Evolutionary conservation across 2,888 invertebrate species (phyloP), one percentile per base, ranked within the genome.

Genomic region (Leucozona laternaria): DNA sequence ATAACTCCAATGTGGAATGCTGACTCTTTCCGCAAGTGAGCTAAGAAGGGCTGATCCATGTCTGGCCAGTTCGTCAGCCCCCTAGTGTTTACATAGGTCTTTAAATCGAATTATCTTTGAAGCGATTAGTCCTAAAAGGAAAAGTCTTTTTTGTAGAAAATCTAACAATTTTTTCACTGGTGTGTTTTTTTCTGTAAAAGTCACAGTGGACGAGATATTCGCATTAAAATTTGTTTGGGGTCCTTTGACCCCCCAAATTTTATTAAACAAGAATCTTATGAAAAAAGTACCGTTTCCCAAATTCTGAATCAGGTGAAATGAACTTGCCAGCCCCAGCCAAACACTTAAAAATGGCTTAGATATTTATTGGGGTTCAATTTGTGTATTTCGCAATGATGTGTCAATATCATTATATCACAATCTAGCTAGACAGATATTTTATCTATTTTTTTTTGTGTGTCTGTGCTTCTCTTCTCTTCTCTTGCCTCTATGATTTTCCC

Each of bases 361-460:
- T n/a, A 43, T n/a, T 31, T 5, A 31, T 15, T 43, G 43, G 1
- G 6, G 6, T 7, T 43, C 3, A 43, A 2, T 43, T 43, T 43
- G 0, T 43, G n/a, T 43, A 6, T n/a, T 43, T 6, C 5, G 1
- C 8, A 43, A 43, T 43, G n/a, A 43, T 43, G 43, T 43, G 43
- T 43, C 43, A 43, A 43, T 7, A 43, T 43, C n/a, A 43, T 43
- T n/a, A 40, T 15, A 2, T 1, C 43, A 43, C 43, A 43, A 43
- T 43, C 7, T 43, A n/a, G 43, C n/a, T n/a, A 43, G n/a, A n/a
- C 43, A 43, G n/a, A n/a, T 43, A 43, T 48, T 48, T 48, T 48
- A 22, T 48, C 48, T 22, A 48, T 20, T 20, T 48, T 20, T 11
- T 48, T 48, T 20, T 48, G 11, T 13, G 48, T 48, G 25, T 25